Evolutionary conservation across 2,888 invertebrate species (phyloP), one percentile per base, ranked within the genome.

Genomic region (Catocala fraxini): DNA sequence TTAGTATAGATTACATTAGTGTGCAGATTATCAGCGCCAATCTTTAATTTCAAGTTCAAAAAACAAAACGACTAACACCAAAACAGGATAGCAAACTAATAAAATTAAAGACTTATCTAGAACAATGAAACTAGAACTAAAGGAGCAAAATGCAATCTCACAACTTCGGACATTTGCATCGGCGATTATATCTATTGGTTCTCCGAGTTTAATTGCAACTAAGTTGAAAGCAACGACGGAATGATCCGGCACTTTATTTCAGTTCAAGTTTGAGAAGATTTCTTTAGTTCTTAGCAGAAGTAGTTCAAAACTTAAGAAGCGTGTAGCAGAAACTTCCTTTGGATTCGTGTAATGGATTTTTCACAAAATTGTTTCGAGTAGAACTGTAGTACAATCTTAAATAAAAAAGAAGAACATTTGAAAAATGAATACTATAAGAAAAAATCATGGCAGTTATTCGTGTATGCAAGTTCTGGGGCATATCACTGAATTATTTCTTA

Each of bases 91-190:
- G 46, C 49, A 59, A 63, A 68, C 63, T 68, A 65, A 73, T 73
- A 57, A 51, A 65, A 67, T 51, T 4, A 58, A 69, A 77, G 74
- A 71, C 75, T 74, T 69, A 72, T 71, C 64, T 51, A 55, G 59
- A 52, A 58, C 60, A 65, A 66, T 59, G 56, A 57, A 43, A 46
- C 9, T 47, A 45, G 62, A 61, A 69, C 68, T 67, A 68, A 72
- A 71, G 48, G 51, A 58, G 63, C 68, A 71, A 75, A 66, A 74
- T 71, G 70, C 75, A 71, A 75, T 62, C 67, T 53, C 13, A 25
- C 47, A 57, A 57, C 57, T 49, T 49, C 33, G 48, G 43, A 53
- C 53, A 53, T 54, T 48, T 62, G 56, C 49, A 56, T 62, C 35
- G 7, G 4, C n/a, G 53, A 48, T 52, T 49, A 48, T 25, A 52